Percentiles rank a stretch among this genome's conserved stretches.
These are phyloP conservation scores for Morpho achilles DNA, from an alignment of 2,888 invertebrate genomes.

Conservation along the genomic window DNA sequence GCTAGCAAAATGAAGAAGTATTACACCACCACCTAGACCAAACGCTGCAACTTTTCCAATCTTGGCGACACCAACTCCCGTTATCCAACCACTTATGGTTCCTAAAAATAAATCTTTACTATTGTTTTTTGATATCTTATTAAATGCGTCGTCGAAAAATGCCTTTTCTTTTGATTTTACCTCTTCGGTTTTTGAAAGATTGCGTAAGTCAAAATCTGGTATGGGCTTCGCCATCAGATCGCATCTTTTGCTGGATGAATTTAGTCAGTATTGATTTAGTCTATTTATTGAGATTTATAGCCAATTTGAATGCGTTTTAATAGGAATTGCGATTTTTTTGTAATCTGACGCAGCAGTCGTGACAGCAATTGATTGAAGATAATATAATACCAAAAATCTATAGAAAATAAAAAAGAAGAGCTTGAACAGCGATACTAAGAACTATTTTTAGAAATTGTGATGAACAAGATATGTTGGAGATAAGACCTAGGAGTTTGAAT, in stretches of 20 bases:
- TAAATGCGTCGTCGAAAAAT: conserved; percentile 40
- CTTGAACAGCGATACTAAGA: no score
- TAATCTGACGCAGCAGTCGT: no score
- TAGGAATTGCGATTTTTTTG: no score
- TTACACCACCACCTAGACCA: conserved; percentile 91
- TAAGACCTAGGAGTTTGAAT: no score
- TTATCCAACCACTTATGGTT: conserved; percentile 76
- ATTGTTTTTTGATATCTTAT: conserved; percentile 43
- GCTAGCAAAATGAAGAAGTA: conserved; percentile 91
- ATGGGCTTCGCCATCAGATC: conserved; percentile 54
- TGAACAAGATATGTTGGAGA: no score
- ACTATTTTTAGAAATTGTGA: no score
- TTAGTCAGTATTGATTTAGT: not conserved
- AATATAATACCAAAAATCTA: no score
- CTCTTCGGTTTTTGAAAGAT: conserved; percentile 34
- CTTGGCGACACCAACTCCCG: conserved; percentile 87
- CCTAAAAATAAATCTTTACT: conserved; percentile 53
- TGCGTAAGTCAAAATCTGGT: conserved; percentile 40
- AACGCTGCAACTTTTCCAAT: conserved; percentile 93
- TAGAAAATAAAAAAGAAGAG: no score
- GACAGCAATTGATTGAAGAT: no score
- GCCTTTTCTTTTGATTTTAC: conserved; percentile 40
- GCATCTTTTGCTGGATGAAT: not conserved
- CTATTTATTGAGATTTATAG: no score
- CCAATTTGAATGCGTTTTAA: no score